Conservation (phyloP, 2,113 vertebrate genomes). For the Bettongia penicillata region DNA sequence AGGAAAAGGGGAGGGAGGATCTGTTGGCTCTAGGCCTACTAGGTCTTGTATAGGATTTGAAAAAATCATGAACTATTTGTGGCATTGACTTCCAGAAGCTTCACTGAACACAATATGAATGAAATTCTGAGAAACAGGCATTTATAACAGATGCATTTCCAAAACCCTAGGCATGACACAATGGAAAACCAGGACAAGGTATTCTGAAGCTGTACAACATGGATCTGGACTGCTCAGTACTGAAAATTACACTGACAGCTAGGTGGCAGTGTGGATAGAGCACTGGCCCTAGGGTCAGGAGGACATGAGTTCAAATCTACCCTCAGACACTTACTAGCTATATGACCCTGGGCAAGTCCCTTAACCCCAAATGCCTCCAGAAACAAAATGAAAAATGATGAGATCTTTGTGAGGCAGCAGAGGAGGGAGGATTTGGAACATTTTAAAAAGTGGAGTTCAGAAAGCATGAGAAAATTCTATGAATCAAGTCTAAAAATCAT, state of each 20-base stretch:
- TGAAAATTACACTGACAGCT: not conserved
- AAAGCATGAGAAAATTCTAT: not conserved
- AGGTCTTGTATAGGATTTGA: not conserved
- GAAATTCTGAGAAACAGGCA: not conserved
- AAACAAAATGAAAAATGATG: not conserved
- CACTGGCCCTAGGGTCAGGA: not conserved
- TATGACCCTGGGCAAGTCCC: not conserved
- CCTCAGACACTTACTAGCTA: not conserved
- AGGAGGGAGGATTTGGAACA: too few relatives aligned
- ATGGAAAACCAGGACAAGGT: not conserved
- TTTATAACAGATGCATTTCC: conserved; percentile 24
- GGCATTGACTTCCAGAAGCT: not conserved
- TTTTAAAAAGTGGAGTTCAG: not conserved
- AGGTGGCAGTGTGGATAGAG: not conserved
- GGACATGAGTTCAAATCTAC: not conserved
- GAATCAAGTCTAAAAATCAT: not conserved
- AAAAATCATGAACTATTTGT: not conserved
- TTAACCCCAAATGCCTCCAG: not conserved
- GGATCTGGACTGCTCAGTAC: not conserved
- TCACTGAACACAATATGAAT: not conserved
- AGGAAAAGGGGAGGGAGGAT: not conserved
- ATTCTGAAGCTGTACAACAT: not conserved
- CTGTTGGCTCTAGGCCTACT: not conserved
- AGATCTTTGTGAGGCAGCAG: not conserved
- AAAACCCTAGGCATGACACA: not conserved